Conservation (phyloP, 2,888 invertebrate genomes). For the Ceramica pisi region DNA sequence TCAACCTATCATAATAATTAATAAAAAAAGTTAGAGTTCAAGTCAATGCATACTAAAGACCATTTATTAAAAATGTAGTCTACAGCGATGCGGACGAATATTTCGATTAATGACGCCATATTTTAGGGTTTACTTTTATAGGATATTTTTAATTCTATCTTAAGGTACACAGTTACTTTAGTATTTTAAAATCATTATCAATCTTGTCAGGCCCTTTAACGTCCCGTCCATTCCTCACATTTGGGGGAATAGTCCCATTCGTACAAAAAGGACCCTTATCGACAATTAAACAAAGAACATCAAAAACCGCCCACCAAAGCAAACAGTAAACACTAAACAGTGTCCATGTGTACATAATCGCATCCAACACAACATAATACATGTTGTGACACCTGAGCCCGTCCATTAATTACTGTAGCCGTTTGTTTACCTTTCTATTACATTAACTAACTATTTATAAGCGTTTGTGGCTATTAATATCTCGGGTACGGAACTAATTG, state of each 20-base stretch:
- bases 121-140: too few species aligned
- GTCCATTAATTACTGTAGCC: conserved; percentile 41
- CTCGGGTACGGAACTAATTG: conserved; percentile 32
- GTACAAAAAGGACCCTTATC: background rate
- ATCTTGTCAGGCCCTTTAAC: too few species aligned
- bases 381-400: conserved; percentile 43
- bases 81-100: too few species aligned
- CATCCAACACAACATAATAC: conserved; percentile 41
- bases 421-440: conserved; percentile 30
- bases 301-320: background rate
- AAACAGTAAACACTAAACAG: too few species aligned
- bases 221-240: background rate
- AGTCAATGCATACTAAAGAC: background rate
- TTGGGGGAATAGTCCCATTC: background rate
- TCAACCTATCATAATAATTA: too few species aligned
- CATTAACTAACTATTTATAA: conserved; percentile 35
- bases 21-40: too few species aligned
- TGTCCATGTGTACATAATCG: conserved; percentile 23
- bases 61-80: too few species aligned
- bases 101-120: too few species aligned
- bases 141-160: too few species aligned
- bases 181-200: background rate
- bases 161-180: too few species aligned
- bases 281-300: conserved; percentile 11
- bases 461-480: conserved; percentile 37